phyloP scores from a whole-genome alignment of 2,888 invertebrate species.

The Eledona agricola region DNA sequence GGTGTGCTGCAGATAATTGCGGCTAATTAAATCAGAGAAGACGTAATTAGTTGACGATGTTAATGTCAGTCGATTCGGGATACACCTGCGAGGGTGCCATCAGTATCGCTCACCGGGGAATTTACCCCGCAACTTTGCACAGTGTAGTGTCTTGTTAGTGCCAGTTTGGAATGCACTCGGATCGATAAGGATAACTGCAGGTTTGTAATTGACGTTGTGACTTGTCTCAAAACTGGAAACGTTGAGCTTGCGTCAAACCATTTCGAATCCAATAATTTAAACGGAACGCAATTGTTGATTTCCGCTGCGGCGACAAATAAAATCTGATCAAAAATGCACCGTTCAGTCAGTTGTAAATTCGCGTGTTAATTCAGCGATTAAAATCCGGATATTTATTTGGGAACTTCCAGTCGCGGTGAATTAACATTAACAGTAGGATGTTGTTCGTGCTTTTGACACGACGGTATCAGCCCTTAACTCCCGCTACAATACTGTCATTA shows the following conservation, averaged over 20 bases:
- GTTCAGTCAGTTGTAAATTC: too few species aligned
- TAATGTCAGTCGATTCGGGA: slow-evolving; percentile 47
- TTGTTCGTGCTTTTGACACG: slow-evolving; percentile 25
- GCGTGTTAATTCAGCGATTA: too few species aligned
- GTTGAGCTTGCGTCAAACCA: too few species aligned
- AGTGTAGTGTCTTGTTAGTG: slow-evolving; percentile 21
- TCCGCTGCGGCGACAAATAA: too few species aligned
- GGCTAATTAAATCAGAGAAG: slow-evolving; percentile 51
- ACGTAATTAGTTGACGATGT: slow-evolving; percentile 50
- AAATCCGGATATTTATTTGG: slow-evolving; percentile 22
- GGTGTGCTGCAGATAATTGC: slow-evolving; percentile 48
- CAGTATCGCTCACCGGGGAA: slow-evolving; percentile 24
- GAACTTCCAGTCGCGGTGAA: slow-evolving; percentile 11
- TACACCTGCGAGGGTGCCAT: slow-evolving; percentile 43
- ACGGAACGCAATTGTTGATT: too few species aligned
- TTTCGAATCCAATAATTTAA: too few species aligned
- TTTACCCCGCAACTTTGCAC: slow-evolving; percentile 4
- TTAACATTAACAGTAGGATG: slow-evolving; percentile 25
- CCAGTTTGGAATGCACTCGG: too few species aligned
- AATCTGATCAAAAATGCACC: too few species aligned
- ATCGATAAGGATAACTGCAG: too few species aligned
- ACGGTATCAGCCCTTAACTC: slow-evolving; percentile 37
- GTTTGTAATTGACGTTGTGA: too few species aligned
- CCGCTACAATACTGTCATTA: slow-evolving; percentile 42
- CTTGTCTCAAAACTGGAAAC: too few species aligned